Conservation (phyloP, 1,140 invertebrate species). For the Bombus terrestris region DNA sequence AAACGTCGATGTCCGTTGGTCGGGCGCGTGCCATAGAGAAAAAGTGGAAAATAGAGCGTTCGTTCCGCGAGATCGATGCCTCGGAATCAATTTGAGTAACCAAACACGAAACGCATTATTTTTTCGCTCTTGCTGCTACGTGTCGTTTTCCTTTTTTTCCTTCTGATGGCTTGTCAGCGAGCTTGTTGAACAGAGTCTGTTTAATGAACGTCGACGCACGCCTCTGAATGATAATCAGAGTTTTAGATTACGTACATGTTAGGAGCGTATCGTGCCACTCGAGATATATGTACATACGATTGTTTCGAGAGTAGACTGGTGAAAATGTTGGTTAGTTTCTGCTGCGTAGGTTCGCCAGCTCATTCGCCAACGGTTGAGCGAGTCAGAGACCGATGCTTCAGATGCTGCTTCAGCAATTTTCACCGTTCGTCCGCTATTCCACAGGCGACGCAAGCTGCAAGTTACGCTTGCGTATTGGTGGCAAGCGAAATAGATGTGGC, state of each 20-base stretch:
- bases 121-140: no score
- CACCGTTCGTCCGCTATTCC: constrained; percentile 25
- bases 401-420: constrained; percentile 54
- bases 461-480: constrained; percentile 33
- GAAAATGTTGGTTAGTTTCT: constrained; percentile 50
- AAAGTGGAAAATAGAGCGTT: neutral
- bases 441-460: constrained; percentile 15
- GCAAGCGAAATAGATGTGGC: neutral
- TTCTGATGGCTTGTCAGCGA: neutral
- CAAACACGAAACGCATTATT: constrained; percentile 11
- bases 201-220: neutral
- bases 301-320: constrained; percentile 24
- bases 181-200: neutral
- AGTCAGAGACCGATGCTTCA: constrained; percentile 35
- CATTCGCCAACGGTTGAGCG: constrained; percentile 19
- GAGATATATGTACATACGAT: neutral
- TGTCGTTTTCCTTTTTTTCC: no score
- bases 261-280: neutral
- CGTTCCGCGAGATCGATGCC: neutral
- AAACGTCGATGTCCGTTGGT: constrained; percentile 24
- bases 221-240: neutral
- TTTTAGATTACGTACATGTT: neutral
- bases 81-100: constrained; percentile 30
- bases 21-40: neutral
- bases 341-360: constrained; percentile 43